Evolutionary conservation across 2,888 invertebrate genomes (phyloP).

Genomic region (Ichneumoninae sp.): DNA sequence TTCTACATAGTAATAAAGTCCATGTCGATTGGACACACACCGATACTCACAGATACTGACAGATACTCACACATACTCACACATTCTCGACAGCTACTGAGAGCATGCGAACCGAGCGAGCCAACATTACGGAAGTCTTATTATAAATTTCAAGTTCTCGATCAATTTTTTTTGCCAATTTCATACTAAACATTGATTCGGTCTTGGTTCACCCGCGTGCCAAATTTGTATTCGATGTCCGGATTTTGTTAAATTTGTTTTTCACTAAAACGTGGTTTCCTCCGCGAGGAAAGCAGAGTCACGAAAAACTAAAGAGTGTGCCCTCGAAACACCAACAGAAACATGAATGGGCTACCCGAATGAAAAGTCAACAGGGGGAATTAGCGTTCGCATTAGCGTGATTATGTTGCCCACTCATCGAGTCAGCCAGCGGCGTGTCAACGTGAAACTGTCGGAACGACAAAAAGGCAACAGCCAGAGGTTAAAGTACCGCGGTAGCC

Average conservation of each 20-base stretch:
- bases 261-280: background rate
- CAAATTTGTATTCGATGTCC: no score
- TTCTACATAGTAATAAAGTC: no score
- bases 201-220: no score
- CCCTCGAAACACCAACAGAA: conserved; percentile 22
- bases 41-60: no score
- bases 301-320: conserved; percentile 28
- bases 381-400: conserved; percentile 55
- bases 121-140: no score
- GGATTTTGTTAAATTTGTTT: background rate
- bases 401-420: conserved; percentile 49
- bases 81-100: no score
- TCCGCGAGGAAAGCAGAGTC: conserved; percentile 2
- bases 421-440: background rate
- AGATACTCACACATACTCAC: no score
- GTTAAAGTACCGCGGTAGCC: conserved; percentile 7
- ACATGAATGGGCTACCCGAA: background rate
- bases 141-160: no score
- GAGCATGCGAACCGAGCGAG: no score
- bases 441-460: background rate
- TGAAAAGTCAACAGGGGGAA: conserved; percentile 27
- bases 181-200: no score
- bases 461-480: conserved; percentile 1
- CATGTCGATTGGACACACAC: no score
- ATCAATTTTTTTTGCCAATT: no score